A percentile compares a stretch with the other conserved stretches of the same genome.
These are phyloP conservation scores for Patella depressa DNA, from an alignment of 2,888 invertebrate genomes.

Conservation along the genomic window DNA sequence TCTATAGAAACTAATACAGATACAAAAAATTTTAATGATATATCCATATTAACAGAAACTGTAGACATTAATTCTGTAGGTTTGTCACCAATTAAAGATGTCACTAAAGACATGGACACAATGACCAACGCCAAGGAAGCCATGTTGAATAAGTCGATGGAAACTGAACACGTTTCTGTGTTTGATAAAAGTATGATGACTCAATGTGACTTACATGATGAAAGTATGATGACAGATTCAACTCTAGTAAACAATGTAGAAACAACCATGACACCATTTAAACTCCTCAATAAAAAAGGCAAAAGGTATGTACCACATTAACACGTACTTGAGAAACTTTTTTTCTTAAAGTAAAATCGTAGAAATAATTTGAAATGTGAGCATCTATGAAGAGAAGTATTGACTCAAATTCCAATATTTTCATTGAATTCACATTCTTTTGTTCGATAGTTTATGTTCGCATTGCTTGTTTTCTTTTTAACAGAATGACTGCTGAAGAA, in stretches of 20 bases:
- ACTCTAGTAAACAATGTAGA: slow-evolving; percentile 30
- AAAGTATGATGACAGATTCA: slow-evolving; percentile 45
- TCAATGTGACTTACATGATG: slow-evolving; percentile 28
- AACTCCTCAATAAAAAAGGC: slow-evolving; percentile 42
- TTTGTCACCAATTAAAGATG: slow-evolving; percentile 6
- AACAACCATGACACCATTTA: slow-evolving; percentile 56
- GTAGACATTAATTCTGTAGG: not conserved
- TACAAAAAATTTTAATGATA: not conserved
- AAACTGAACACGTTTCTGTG: slow-evolving; percentile 17
- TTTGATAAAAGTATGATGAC: slow-evolving; percentile 30
- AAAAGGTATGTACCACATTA: slow-evolving; percentile 30
- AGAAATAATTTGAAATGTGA: not conserved
- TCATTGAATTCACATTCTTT: too few species aligned
- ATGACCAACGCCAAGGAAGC: not conserved
- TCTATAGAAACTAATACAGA: not conserved
- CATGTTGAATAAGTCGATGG: slow-evolving; percentile 2
- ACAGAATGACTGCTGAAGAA: slow-evolving; percentile 52
- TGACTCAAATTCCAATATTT: too few species aligned
- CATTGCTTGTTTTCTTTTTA: too few species aligned
- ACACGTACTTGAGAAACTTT: not conserved
- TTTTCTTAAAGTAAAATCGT: not conserved
- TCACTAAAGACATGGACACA: slow-evolving; percentile 12
- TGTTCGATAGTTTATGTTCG: too few species aligned
- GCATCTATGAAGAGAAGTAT: too few species aligned
- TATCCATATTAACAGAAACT: not conserved